These are phyloP conservation scores for Drosophila mimetica DNA, from an alignment of 2,888 invertebrate species.

Conservation along the genomic window DNA sequence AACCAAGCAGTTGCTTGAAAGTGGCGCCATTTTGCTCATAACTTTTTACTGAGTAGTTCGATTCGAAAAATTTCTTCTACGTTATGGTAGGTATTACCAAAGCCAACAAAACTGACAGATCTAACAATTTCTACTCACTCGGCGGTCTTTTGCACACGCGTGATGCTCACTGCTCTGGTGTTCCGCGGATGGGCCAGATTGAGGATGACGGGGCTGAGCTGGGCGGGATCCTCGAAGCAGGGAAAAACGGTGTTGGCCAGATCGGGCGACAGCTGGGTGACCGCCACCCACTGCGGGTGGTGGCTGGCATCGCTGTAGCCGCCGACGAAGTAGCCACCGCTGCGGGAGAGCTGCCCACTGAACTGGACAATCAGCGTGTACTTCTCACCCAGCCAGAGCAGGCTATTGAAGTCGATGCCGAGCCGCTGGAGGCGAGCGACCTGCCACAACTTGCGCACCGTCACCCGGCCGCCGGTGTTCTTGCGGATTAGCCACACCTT, in stretches of 20 bases:
- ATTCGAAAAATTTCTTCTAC: too few relatives aligned
- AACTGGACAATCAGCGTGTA: constrained; percentile 87
- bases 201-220: constrained; percentile 91
- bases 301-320: constrained; percentile 84
- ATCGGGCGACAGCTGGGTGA: constrained; percentile 97
- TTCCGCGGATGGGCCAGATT: constrained; percentile 89
- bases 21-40: too few relatives aligned
- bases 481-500: constrained; percentile 49
- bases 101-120: too few relatives aligned
- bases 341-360: constrained; percentile 87
- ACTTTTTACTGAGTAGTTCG: too few relatives aligned
- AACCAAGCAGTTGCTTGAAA: too few relatives aligned
- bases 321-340: constrained; percentile 91
- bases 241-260: constrained; percentile 96
- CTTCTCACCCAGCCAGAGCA: constrained; percentile 69
- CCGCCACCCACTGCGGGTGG: constrained; percentile 85
- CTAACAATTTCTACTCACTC: neutral
- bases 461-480: constrained; percentile 73
- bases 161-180: constrained; percentile 93
- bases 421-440: constrained; percentile 74
- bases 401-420: constrained; percentile 1
- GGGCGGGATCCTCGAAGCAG: constrained; percentile 96
- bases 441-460: constrained; percentile 55
- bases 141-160: constrained; percentile 88
- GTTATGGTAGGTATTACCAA: too few relatives aligned